Percentiles rank a stretch among this genome's conserved stretches.
Evolutionary conservation across 1,140 invertebrate species (phyloP).

Genomic region (Drosophila bifasciata): DNA sequence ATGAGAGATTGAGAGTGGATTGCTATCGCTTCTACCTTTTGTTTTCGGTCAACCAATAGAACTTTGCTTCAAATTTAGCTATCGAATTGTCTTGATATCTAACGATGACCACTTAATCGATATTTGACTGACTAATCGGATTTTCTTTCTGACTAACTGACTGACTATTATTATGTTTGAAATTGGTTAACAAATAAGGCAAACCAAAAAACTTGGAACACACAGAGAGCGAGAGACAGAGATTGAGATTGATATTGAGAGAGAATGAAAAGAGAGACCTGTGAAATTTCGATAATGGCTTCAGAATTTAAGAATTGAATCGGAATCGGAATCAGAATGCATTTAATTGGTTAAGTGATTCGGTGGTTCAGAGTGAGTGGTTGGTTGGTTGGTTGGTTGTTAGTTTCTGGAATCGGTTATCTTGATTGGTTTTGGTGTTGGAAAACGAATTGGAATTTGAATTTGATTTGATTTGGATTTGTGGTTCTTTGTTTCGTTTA

Average conservation of each 20-base stretch:
- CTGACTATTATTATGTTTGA: conserved; percentile 25
- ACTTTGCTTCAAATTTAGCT: conserved; percentile 26
- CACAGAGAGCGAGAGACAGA: conserved; percentile 18
- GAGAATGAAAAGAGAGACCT: conserved; percentile 53
- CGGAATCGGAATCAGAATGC: conserved; percentile 49
- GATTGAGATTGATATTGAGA: conserved; percentile 4
- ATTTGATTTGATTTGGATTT: conserved; percentile 41
- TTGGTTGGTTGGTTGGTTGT: conserved; percentile 32
- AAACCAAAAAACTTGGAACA: conserved; percentile 48
- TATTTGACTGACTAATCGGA: conserved; percentile 58
- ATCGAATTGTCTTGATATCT: conserved; percentile 52
- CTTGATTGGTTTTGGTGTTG: conserved; percentile 1
- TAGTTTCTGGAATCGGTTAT: conserved; percentile 1
- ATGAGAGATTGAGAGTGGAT: conserved; percentile 10
- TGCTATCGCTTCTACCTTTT: conserved; percentile 15
- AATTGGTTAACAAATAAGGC: conserved; percentile 8
- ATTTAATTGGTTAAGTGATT: conserved; percentile 57
- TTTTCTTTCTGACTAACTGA: conserved; percentile 19
- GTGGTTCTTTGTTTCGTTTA: conserved; percentile 40
- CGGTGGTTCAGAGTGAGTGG: conserved; percentile 37
- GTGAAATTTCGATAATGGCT: conserved; percentile 84
- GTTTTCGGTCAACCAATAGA: conserved; percentile 38
- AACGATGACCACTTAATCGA: conserved; percentile 84
- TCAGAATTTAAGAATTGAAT: conserved; percentile 53
- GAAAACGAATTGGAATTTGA: conserved; percentile 29